Evolutionary conservation across 2,113 vertebrate species (phyloP).

Genomic region (Megaptera novaeangliae): DNA sequence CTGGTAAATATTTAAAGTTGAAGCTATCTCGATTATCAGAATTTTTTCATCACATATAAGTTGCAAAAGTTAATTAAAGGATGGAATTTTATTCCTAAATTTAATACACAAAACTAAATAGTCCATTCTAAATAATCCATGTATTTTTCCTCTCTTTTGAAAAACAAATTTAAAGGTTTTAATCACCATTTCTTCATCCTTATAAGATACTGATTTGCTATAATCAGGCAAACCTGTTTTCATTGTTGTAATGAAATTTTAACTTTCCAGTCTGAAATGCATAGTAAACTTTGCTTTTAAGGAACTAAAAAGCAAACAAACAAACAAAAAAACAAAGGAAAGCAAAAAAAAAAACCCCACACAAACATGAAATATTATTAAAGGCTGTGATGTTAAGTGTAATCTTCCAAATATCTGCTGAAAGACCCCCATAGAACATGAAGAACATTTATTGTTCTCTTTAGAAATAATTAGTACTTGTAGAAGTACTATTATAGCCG

Average conservation of each 20-base stretch:
- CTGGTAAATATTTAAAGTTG: background rate
- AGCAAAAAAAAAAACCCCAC: fast-evolving
- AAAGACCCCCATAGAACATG: background rate
- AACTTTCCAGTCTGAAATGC: background rate
- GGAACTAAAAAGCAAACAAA: background rate
- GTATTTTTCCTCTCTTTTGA: constrained; percentile 25
- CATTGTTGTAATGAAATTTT: constrained; percentile 51
- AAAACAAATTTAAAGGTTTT: background rate
- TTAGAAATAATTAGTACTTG: constrained; percentile 2
- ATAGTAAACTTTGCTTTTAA: constrained; percentile 24
- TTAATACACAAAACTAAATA: background rate
- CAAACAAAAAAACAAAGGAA: background rate
- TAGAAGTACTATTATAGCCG: background rate
- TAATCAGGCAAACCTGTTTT: constrained; percentile 30
- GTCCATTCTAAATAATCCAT: background rate
- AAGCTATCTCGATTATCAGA: background rate
- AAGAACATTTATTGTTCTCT: background rate
- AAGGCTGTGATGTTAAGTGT: background rate
- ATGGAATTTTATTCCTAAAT: constrained; percentile 19
- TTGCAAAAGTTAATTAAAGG: background rate
- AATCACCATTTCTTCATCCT: constrained; percentile 15
- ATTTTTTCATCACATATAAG: background rate
- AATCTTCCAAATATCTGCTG: background rate
- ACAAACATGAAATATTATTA: background rate
- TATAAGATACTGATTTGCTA: constrained; percentile 25